Base-by-base conservation (phyloP, 23 tunicate species). In the Phallusia fumigata region DNA sequence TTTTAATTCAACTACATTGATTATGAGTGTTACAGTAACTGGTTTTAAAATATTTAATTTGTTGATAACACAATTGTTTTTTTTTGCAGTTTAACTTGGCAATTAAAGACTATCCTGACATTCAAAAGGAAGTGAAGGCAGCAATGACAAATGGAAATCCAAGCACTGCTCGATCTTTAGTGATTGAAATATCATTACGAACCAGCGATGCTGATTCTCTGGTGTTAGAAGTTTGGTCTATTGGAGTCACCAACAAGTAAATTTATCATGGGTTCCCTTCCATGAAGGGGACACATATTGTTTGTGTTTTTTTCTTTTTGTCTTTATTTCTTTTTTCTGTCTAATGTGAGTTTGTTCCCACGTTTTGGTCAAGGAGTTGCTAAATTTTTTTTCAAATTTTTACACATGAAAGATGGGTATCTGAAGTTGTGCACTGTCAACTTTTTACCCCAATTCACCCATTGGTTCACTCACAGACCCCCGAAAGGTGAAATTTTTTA, bases 191-290 rank as follows among this genome's bases (percentile, higher is more conserved):
- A 18, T 92, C 91, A 47, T 32, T 92, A 52, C 31, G 88, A 80
- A 92, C 97, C 31, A 92, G 90, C 36, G 91, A 92, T 87, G 90
- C 97, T 47, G 91, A 86, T 30, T 75, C 90, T 26, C 83, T 92
- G 19, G 83, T 84, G 18, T 73, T 92, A 32, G 97, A 92, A 79
- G 91, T 92, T 18, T 92, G 97, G 97, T 92, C 97, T 13, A 65
- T 92, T 78, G 85, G 88, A 24, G 53, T 87, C 19, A 87, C 74
- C 12, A 86, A 78, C 49, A 91, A 86, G 95, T 90, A 85, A 51
- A 40, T 40, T 40, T 40, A 40, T 40, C 10, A 10, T 40, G 47
- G 28, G n/a, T n/a, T n/a, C n/a, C n/a, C n/a, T n/a, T n/a, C n/a
- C n/a, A n/a, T n/a, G n/a, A n/a, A n/a, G n/a, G n/a, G n/a, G n/a